Evolutionary conservation across 1,140 invertebrate genomes (phyloP).

Genomic region (Eciton burchellii): DNA sequence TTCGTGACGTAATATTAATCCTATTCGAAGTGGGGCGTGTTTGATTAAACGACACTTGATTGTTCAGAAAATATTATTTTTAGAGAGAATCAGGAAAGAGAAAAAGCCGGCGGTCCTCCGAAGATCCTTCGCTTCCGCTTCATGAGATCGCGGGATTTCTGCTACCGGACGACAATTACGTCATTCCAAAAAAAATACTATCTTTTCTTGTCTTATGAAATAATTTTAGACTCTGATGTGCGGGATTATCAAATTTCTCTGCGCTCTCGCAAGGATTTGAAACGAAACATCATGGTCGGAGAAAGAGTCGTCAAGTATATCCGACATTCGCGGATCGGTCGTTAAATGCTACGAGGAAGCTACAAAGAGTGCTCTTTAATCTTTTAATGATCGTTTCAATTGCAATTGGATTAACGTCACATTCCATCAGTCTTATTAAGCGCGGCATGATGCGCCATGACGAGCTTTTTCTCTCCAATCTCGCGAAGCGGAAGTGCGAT

Average conservation of each 20-base stretch:
- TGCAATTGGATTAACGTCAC: no score
- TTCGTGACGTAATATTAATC: slow-evolving; percentile 12
- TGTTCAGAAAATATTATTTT: background rate
- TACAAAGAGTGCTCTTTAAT: no score
- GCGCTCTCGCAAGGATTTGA: no score
- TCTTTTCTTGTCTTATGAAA: no score
- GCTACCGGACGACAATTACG: background rate
- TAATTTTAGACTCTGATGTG: no score
- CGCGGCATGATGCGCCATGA: background rate
- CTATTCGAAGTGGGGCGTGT: slow-evolving; percentile 21
- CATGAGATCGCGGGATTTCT: background rate
- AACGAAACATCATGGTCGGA: no score
- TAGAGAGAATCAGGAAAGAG: slow-evolving; percentile 6
- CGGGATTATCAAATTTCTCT: no score
- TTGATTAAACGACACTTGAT: slow-evolving; percentile 13
- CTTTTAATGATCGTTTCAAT: no score
- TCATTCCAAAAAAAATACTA: background rate
- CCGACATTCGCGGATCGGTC: no score
- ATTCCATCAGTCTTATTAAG: background rate
- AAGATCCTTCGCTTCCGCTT: background rate
- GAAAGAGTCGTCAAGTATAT: no score
- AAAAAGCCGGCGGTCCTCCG: slow-evolving; percentile 25
- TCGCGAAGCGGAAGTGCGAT: slow-evolving; percentile 3
- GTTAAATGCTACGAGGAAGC: no score
- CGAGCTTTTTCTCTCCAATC: background rate